Evolutionary conservation across 2,888 invertebrate genomes (phyloP), one percentile per base, ranked within the genome.

Genomic region (Eubasilissa splendida): DNA sequence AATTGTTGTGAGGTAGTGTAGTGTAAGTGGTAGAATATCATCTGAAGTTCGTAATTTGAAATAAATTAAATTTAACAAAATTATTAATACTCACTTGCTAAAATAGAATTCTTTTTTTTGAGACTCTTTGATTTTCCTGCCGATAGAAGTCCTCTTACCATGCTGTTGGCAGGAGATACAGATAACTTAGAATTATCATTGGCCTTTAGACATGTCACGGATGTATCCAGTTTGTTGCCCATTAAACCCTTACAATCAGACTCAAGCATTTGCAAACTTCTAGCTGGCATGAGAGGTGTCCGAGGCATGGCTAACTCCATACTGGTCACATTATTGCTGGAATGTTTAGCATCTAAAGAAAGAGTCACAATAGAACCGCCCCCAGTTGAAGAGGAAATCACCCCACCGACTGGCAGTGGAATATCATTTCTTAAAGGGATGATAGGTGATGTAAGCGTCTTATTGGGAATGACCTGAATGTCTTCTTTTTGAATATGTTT

Each of bases 81-180:
- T 42, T 42, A 42, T 42, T 14, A 60, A 79, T 42, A 91, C 93
- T 92, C 86, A 95, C 94, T 95, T 59, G 94, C 93, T 54, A 95
- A 88, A 54, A 95, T 90, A 42, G 93, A 93, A 86, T 94, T 95
- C 86, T 94, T 94, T 88, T 95, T 95, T 86, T 94, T 94, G 60
- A 92, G 87, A n/a, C 92, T 92, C 82, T 93, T 88, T 0, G 91
- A 91, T 86, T 94, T 93, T 81, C 90, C 90, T 0, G 90, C 88
- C 50, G 91, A 91, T 85, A 92, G 92, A 84, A 92, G 91, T 31
- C 91, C 91, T n/a, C 92, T 86, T 2, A 91, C 90, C 52, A 90
- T 89, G 68, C 90, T 89, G 82, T 90, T 89, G 71, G 86, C 88
- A 0, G 92, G 91, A 1, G 91, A 92, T 11, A 77, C 68, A 5